These are phyloP conservation scores for Melanotaenia maccullochi DNA, from an alignment of 2,797 vertebrate genomes.

Conservation along the genomic window DNA sequence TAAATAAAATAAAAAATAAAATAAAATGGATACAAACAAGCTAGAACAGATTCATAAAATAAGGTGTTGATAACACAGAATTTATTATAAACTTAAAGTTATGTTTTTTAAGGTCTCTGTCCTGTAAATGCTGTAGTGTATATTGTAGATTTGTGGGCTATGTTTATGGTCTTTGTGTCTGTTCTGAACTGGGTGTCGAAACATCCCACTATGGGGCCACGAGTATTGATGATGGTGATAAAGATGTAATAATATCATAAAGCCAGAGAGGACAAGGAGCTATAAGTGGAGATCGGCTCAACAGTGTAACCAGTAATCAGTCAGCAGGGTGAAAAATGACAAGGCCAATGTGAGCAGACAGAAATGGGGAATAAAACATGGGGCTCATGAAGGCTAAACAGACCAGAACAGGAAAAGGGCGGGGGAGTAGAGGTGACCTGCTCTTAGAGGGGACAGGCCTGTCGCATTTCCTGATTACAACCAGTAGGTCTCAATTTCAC, in stretches of 20 bases:
- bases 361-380: conserved; percentile 73
- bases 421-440: conserved; percentile 67
- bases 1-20: too few relatives aligned
- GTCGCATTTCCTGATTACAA: conserved; percentile 77
- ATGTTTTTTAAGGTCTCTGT: conserved; percentile 26
- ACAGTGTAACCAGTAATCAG: conserved; percentile 74
- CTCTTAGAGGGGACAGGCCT: conserved; percentile 56
- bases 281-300: conserved; percentile 69
- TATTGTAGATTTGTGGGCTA: conserved; percentile 50
- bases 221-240: conserved; percentile 79
- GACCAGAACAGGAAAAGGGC: conserved; percentile 49
- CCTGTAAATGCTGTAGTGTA: conserved; percentile 29
- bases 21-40: conserved; percentile 73
- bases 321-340: conserved; percentile 73
- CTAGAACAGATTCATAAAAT: conserved; percentile 74
- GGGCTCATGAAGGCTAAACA: conserved; percentile 54
- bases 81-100: conserved; percentile 27
- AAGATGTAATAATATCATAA: conserved; percentile 79
- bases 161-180: conserved; percentile 46
- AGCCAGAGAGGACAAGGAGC: conserved; percentile 66
- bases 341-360: conserved; percentile 63
- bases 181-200: conserved; percentile 45
- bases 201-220: conserved; percentile 41
- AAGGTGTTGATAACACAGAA: conserved; percentile 34
- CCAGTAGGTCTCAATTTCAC: conserved; percentile 79